These are phyloP conservation scores for Cranoglanis bouderius DNA, from an alignment of 2,113 vertebrate genomes.

Conservation along the genomic window DNA sequence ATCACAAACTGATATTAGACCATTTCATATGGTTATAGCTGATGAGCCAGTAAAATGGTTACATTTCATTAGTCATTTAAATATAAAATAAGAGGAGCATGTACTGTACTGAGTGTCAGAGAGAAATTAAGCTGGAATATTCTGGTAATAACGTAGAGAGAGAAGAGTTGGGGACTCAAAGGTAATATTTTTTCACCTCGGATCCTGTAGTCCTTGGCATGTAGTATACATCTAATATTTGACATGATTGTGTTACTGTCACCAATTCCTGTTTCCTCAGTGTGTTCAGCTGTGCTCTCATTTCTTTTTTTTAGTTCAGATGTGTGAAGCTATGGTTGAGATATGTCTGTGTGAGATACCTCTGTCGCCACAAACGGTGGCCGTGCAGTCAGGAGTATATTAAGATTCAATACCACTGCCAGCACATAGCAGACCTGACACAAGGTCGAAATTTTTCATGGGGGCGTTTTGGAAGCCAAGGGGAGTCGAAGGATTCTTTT, in stretches of 20 bases:
- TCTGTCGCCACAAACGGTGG: background rate
- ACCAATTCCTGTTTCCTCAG: background rate
- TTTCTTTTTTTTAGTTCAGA: background rate
- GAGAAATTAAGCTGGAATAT: background rate
- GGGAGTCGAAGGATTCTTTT: background rate
- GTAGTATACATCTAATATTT: background rate
- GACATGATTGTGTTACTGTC: background rate
- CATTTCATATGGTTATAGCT: background rate
- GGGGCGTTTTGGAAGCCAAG: background rate
- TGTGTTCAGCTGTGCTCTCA: background rate
- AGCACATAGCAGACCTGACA: background rate
- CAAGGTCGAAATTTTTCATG: background rate
- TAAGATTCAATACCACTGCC: background rate
- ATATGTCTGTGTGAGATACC: background rate
- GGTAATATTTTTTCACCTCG: background rate
- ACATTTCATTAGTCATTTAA: background rate
- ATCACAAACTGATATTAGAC: background rate
- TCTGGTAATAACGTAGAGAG: background rate
- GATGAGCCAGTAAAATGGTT: background rate
- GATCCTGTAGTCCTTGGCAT: background rate
- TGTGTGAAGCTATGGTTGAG: background rate
- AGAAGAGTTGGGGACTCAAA: background rate
- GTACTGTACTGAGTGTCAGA: background rate
- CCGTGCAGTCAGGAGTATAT: background rate
- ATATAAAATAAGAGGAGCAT: background rate